Conservation (phyloP, 1,140 invertebrate species). For the Pararge aegeria region DNA sequence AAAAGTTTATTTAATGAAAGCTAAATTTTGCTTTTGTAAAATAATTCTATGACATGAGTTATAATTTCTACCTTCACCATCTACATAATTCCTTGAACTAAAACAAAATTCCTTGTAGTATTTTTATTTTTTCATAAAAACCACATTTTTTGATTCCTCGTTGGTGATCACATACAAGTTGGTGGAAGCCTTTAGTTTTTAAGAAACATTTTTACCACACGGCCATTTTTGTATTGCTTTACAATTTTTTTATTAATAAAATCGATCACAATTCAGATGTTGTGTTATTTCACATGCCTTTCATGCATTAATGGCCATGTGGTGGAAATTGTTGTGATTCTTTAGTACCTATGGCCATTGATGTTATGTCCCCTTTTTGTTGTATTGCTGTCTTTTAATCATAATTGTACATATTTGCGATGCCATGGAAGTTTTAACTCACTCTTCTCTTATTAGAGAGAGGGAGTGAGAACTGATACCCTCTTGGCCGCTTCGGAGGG, state of each 20-base stretch:
- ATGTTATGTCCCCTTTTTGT: slow-evolving; percentile 34
- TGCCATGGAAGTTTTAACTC: too few species aligned
- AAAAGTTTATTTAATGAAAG: too few species aligned
- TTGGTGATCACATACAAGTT: not conserved
- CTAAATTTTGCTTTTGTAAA: too few species aligned
- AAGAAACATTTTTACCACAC: slow-evolving; percentile 50
- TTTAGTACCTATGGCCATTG: slow-evolving; percentile 62
- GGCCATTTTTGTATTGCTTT: slow-evolving; percentile 72
- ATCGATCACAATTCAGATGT: slow-evolving; percentile 43
- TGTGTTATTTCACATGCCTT: slow-evolving; percentile 62
- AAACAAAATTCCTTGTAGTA: too few species aligned
- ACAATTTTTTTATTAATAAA: slow-evolving; percentile 57
- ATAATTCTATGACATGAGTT: too few species aligned
- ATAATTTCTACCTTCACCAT: too few species aligned
- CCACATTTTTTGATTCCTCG: not conserved
- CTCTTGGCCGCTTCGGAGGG: too few species aligned
- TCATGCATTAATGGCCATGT: slow-evolving; percentile 71
- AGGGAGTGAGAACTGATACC: too few species aligned
- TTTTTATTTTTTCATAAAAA: too few species aligned
- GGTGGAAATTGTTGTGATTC: slow-evolving; percentile 37
- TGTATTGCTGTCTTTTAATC: not conserved
- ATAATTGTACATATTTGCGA: too few species aligned
- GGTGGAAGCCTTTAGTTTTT: slow-evolving; percentile 14
- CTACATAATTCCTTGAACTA: too few species aligned
- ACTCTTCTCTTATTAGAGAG: too few species aligned